Base-by-base conservation (phyloP, 1,140 invertebrate species). In the Lysiphlebus fabarum region DNA sequence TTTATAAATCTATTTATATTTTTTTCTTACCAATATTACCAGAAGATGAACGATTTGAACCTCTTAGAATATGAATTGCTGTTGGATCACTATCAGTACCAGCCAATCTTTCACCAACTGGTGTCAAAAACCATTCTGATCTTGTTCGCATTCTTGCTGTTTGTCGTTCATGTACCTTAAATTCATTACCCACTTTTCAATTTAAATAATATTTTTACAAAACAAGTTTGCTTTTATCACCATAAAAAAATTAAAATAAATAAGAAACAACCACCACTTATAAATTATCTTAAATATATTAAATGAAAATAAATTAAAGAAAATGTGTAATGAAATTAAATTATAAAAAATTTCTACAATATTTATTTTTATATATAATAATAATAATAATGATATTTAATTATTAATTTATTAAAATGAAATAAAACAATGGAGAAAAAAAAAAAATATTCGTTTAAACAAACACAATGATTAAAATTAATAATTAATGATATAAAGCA, bases 101-200 rank as follows among this genome's bases (percentile, higher is more conserved):
- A 6, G 68, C 55, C 37, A 77, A 63, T 66, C 72, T 68, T 70
- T 77, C 80, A 51, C 78, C 74, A 53, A 87, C 85, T 48, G 89
- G 88, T 65, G 87, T 87, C 70, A 96, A 84, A 82, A 95, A 96
- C 93, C 93, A 96, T 77, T 96, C 93, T 47, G 92, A 95, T 67
- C 93, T 84, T 47, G 92, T 94, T 76, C 90, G 85, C 93, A 96
- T 96, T 65, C 94, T 83, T 74, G 90, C 91, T 56, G 91, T 90
- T 84, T 96, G 94, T 73, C 92, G 83, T 82, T 96, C 92, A 82
- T 96, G 93, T 60, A 96, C 93, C 90, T 49, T 92, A 79, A 67
- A 61, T 58, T 40, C 47, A 61, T 67, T 62, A 60, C 45, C 51
- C 59, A 65, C 53, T 59, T 58, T 53, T 49, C 26, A 33, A 26